Conservation (phyloP, 2,797 vertebrate genomes). For the Ctenochaetus hawaiiensis region DNA sequence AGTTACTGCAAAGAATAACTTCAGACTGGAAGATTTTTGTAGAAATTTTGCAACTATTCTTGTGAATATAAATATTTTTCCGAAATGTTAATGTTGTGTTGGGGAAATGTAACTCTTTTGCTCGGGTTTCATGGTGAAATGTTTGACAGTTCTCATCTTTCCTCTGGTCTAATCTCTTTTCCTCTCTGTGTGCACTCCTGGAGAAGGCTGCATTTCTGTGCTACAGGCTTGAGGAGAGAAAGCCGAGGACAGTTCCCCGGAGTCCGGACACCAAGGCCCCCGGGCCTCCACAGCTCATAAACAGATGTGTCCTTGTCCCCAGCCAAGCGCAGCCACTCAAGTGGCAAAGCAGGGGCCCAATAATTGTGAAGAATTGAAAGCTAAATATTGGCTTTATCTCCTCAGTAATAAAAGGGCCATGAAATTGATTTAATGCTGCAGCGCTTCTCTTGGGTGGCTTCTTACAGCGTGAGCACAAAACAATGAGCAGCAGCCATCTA, state of each 20-base stretch:
- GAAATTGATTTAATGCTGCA: constrained; percentile 93
- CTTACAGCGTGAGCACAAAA: constrained; percentile 86
- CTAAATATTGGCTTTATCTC: constrained; percentile 89
- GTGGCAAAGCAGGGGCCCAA: constrained; percentile 83
- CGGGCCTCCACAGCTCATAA: constrained; percentile 79
- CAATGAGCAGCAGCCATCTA: constrained; percentile 89
- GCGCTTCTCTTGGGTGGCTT: constrained; percentile 88
- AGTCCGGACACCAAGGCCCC: constrained; percentile 81
- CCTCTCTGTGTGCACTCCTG: constrained; percentile 51
- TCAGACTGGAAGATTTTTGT: not conserved
- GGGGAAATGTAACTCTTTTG: constrained; percentile 27
- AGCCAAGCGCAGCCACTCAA: constrained; percentile 84
- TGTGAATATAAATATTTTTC: constrained; percentile 18
- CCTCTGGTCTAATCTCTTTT: constrained; percentile 60
- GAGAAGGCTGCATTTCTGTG: constrained; percentile 59
- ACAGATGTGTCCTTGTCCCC: constrained; percentile 87
- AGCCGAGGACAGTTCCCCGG: constrained; percentile 82
- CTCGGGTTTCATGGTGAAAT: constrained; percentile 8
- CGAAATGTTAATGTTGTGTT: not conserved
- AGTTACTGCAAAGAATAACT: constrained; percentile 2
- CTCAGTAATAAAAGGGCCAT: constrained; percentile 89
- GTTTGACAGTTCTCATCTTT: constrained; percentile 35
- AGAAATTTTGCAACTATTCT: constrained; percentile 6
- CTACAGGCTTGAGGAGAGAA: constrained; percentile 62
- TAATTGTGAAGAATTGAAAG: constrained; percentile 89